phyloP scores from a whole-genome alignment of 1,140 invertebrate genomes.

The Cotesia typhae region DNA sequence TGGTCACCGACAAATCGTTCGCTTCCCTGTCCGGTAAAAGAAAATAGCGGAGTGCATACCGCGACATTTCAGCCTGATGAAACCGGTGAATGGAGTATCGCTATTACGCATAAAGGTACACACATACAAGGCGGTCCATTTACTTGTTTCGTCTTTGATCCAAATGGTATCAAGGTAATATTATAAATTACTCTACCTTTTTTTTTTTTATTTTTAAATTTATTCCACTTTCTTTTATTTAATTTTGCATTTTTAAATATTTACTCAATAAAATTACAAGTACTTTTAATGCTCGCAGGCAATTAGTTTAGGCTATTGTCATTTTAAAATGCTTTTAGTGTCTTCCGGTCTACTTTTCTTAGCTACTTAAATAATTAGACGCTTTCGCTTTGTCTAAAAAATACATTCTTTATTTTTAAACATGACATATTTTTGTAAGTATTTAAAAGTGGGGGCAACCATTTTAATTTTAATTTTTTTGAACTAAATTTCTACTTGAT shows the following conservation, averaged over 20 bases:
- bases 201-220: background rate
- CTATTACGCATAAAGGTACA: conserved; percentile 93
- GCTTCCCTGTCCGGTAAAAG: conserved; percentile 79
- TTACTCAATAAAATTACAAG: too few species aligned
- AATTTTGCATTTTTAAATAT: background rate
- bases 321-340: background rate
- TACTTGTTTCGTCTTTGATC: conserved; percentile 96
- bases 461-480: too few species aligned
- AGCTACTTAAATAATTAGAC: conserved; percentile 8
- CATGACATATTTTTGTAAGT: too few species aligned
- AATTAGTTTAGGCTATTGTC: too few species aligned
- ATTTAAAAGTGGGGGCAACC: too few species aligned
- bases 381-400: conserved; percentile 5
- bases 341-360: too few species aligned
- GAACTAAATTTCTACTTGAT: too few species aligned
- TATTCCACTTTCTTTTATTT: background rate
- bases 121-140: conserved; percentile 97
- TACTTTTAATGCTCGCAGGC: too few species aligned
- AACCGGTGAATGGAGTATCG: conserved; percentile 95
- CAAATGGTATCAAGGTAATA: conserved; percentile 83
- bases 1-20: conserved; percentile 85
- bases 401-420: too few species aligned
- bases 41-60: conserved; percentile 82
- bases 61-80: conserved; percentile 97
- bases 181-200: background rate